Percentiles rank a stretch among this genome's conserved stretches.
Evolutionary conservation across 2,888 invertebrate species (phyloP).

Genomic region (Sarcophaga rosellei): DNA sequence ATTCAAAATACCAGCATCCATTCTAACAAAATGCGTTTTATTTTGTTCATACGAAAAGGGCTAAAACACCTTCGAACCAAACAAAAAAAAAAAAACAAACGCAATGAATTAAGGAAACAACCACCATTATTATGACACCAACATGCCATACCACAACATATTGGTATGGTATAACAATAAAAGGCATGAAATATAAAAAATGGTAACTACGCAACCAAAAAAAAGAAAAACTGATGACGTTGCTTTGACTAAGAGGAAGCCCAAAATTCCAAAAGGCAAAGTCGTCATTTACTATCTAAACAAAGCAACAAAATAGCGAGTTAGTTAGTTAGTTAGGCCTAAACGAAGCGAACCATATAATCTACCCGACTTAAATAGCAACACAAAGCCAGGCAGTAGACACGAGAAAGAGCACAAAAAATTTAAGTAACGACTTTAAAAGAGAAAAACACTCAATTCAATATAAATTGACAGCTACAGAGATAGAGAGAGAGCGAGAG

Average conservation of each 20-base stretch:
- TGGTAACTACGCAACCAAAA: conserved; percentile 62
- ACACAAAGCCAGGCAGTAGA: background rate
- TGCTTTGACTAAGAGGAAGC: conserved; percentile 38
- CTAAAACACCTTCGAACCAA: conserved; percentile 5
- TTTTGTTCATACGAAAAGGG: conserved; percentile 7
- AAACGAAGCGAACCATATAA: conserved; percentile 15
- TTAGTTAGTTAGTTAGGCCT: conserved; percentile 1
- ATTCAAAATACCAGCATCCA: conserved; percentile 40
- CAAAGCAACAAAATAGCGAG: background rate
- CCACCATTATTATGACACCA: conserved; percentile 8
- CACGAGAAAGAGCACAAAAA: conserved; percentile 22
- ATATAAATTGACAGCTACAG: background rate
- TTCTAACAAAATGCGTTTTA: conserved; percentile 46
- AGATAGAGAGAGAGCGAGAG: conserved; percentile 2
- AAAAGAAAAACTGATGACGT: conserved; percentile 50
- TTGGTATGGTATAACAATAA: background rate
- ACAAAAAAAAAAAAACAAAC: conserved; percentile 15
- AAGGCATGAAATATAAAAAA: background rate
- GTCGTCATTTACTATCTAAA: background rate
- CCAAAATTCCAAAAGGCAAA: conserved; percentile 31
- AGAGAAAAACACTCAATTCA: conserved; percentile 59
- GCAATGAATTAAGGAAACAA: background rate
- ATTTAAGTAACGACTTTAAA: background rate
- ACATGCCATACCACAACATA: conserved; percentile 5
- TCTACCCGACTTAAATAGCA: background rate